phyloP scores from a whole-genome alignment of 2,797 vertebrate species.

The Phataginus tricuspis region DNA sequence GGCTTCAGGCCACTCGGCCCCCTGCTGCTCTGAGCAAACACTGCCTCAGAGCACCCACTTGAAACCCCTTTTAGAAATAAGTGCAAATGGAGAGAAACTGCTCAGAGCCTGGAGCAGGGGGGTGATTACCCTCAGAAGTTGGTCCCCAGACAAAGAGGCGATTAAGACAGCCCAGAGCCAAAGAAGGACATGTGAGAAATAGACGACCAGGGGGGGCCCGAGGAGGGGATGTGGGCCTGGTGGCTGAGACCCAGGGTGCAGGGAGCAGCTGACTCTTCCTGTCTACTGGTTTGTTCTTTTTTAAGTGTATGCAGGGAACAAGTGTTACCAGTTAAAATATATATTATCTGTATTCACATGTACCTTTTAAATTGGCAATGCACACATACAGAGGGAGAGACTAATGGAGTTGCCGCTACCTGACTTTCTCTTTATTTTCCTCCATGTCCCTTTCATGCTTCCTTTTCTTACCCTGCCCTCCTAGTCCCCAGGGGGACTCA shows the following conservation, averaged over 20 bases:
- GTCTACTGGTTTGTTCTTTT: background rate
- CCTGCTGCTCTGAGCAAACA: background rate
- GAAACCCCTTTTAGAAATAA: background rate
- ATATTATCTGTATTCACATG: background rate
- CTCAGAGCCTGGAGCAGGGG: background rate
- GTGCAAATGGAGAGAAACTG: background rate
- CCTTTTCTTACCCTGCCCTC: background rate
- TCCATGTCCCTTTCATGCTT: background rate
- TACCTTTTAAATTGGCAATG: background rate
- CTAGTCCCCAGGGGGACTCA: background rate
- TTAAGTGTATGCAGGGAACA: too few relatives aligned
- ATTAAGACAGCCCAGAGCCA: background rate
- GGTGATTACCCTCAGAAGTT: background rate
- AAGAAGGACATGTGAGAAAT: background rate
- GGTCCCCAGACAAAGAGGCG: background rate
- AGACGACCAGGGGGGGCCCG: accelerated
- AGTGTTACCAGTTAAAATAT: background rate
- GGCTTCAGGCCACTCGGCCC: background rate
- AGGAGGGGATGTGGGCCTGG: background rate
- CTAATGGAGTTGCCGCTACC: background rate
- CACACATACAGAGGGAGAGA: background rate
- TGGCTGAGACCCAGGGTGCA: background rate
- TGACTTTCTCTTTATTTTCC: background rate
- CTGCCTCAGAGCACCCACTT: background rate
- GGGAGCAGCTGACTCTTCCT: background rate